Evolutionary conservation across 2,797 vertebrate genomes (phyloP), one percentile per base, ranked within the genome.

Genomic region (Falco cherrug): DNA sequence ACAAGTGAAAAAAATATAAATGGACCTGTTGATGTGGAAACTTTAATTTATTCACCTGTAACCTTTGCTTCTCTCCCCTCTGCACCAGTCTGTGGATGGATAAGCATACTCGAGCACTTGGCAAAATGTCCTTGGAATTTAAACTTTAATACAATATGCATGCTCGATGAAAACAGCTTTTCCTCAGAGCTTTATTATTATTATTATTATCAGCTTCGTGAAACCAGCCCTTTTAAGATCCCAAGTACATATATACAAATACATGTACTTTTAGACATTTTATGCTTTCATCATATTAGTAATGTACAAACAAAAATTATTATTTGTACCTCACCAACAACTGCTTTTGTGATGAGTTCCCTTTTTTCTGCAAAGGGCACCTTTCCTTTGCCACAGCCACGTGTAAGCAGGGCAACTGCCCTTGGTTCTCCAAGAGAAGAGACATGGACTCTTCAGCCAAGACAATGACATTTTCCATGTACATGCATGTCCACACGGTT

Each of bases 401-500:
- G n/a, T 28, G 2, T 33, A 57, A 51, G 31, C 0, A 2, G n/a
- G 41, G 20, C 86, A 85, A 54, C 4, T 8, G 65, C 33, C 48
- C 57, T 37, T 64, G 37, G 11, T 67, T 90, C 86, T 61, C 69
- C 61, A 60, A 48, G 28, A 56, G 47, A 77, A 24, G 22, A 53
- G 35, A 39, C 20, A 6, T 1, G 16, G 77, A 79, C 67, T 31
- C 19, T 41, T 60, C 24, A 37, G 51, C 47, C 10, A 1, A 0
- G 0, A 15, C 5, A 0, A 11, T 63, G 51, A 63, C 35, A 56
- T 74, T 53, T 95, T 73, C 63, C 93, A 83, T 35, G 29, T 29
- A 17, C 6, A 1, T 1, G 15, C 51, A 43, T 0, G 0, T 47
- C 37, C 4, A 1, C 70, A 13, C 45, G 4, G 21, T 4, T 67